A percentile compares a stretch with the other conserved stretches of the same genome.
Conservation (phyloP, 2,113 vertebrate genomes). For the Condylura cristata region DNA sequence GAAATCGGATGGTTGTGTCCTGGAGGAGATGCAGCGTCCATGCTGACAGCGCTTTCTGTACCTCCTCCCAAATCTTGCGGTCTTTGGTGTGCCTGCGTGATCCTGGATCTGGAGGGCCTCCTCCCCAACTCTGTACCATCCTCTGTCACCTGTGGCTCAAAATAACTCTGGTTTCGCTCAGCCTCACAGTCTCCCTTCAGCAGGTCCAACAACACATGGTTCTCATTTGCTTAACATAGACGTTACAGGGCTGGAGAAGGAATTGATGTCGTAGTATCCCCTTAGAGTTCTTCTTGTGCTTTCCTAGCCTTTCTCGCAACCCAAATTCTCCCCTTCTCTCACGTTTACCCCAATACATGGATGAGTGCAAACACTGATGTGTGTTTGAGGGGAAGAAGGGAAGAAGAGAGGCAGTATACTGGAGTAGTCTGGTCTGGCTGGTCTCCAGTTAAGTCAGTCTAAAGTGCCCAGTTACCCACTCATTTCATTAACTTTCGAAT, state of each 20-base stretch:
- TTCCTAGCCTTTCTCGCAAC: background rate
- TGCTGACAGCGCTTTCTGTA: background rate
- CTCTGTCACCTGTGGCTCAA: background rate
- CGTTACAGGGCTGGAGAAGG: background rate
- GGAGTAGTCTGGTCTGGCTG: background rate
- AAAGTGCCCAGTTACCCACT: background rate
- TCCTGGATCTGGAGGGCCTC: background rate
- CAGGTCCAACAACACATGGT: background rate
- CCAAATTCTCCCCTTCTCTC: background rate
- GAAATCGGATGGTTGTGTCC: background rate
- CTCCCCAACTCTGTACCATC: background rate
- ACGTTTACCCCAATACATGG: background rate
- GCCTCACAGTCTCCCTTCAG: background rate
- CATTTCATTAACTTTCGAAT: background rate
- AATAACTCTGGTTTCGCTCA: background rate
- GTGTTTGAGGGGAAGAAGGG: background rate
- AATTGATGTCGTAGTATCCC: background rate
- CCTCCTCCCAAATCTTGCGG: background rate
- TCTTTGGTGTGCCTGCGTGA: background rate
- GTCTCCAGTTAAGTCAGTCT: background rate
- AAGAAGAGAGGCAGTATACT: background rate
- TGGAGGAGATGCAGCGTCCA: background rate
- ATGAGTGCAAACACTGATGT: background rate
- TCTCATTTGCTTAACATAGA: background rate
- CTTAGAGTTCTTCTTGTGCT: background rate